Base-by-base conservation (phyloP, 2,797 vertebrate species). In the Notoglanidium macrostoma region DNA sequence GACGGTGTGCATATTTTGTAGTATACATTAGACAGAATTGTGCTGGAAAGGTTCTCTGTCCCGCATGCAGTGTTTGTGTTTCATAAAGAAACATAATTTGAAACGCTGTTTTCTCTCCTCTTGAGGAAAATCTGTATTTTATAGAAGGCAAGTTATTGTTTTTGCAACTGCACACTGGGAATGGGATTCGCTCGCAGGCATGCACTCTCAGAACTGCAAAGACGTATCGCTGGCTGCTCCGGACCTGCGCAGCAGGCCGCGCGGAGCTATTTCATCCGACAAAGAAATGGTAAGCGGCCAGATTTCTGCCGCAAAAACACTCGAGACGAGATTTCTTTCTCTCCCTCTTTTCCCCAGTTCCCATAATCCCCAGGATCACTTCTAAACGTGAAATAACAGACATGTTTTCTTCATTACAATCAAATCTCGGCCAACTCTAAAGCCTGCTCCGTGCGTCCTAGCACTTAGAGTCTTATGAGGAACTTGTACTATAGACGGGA, bases 401-500 rank as follows among this genome's bases (percentile, higher is more conserved):
- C 90, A 91, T 83, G 78, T 90, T 92, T 90, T 92, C 88, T 87
- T 92, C 90, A 91, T 92, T 91, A 92, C 78, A 74, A 77, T 54
- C 76, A 73, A 49, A 44, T 83, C 85, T 80, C 72, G 57, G 85
- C 77, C 57, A 68, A 87, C 84, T 87, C 84, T 78, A 82, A 72
- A 67, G 83, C 59, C 83, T 46, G 73, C 61, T 68, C 70, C 40
- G 46, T 59, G 51, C 76, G 51, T 83, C 77, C 72, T 57, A 29
- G 32, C 23, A 86, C 17, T 72, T 85, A 74, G 57, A 51, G 67
- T 35, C 81, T 73, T 40, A 57, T 15, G 68, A n/a, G 5, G 29
- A 83, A 10, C n/a, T 49, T 19, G 70, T 35, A 32, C 40, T 73
- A 21, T 23, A 59, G 68, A 15, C 6, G 51, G 40, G 19, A 79